These are phyloP conservation scores for Dioctria rufipes DNA, from an alignment of 2,888 invertebrate species.

Conservation along the genomic window DNA sequence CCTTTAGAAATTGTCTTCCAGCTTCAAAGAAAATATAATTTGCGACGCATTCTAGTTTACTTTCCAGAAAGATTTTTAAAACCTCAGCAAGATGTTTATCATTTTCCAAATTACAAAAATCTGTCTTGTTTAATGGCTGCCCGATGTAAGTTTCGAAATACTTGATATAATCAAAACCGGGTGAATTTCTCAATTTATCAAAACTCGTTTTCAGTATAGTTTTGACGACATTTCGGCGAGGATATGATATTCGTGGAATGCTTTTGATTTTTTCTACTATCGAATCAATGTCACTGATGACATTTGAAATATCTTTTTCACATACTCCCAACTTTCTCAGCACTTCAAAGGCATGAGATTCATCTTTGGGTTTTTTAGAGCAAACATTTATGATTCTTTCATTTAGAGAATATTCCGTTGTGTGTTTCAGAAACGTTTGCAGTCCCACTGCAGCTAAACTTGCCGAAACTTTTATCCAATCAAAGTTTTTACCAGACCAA, in stretches of 20 bases:
- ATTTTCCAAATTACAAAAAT: background rate
- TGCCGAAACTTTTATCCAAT: slow-evolving; percentile 1
- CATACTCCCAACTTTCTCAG: background rate
- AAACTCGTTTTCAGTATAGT: background rate
- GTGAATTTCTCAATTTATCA: background rate
- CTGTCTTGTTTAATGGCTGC: background rate
- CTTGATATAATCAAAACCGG: background rate
- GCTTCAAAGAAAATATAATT: slow-evolving; percentile 28
- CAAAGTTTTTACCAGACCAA: slow-evolving; percentile 5
- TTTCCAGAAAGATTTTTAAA: background rate
- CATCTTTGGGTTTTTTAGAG: background rate
- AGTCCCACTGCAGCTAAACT: slow-evolving; percentile 2
- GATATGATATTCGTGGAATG: background rate
- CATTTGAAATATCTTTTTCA: background rate
- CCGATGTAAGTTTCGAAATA: slow-evolving; percentile 21
- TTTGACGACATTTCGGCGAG: background rate
- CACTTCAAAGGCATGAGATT: background rate
- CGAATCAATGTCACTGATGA: slow-evolving; percentile 3
- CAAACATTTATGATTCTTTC: background rate
- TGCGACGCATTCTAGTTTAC: background rate
- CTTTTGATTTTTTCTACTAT: background rate
- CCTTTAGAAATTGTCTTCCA: slow-evolving; percentile 6
- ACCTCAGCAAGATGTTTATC: background rate
- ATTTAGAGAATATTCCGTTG: background rate
- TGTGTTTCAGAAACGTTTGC: background rate